phyloP scores from a whole-genome alignment of 2,797 vertebrate genomes.

The Carapus acus region DNA sequence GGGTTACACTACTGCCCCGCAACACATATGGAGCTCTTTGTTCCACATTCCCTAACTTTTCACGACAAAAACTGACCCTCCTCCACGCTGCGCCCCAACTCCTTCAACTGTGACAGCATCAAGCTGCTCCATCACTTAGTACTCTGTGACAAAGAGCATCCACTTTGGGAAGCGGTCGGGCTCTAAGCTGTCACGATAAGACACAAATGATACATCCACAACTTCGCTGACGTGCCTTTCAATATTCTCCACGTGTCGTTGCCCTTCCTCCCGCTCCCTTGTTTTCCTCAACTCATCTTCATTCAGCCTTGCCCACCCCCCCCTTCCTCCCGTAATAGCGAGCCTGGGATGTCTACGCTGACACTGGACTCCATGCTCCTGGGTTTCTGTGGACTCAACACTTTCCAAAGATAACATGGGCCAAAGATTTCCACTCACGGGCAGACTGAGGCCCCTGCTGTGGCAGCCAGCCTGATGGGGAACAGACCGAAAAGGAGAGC shows the following conservation, averaged over 20 bases:
- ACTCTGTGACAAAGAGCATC: constrained; percentile 25
- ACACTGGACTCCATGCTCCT: constrained; percentile 72
- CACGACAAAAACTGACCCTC: constrained; percentile 41
- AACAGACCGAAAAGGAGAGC: constrained; percentile 64
- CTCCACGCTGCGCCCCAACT: constrained; percentile 19
- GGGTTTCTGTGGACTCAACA: constrained; percentile 79
- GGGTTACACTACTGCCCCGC: constrained; percentile 61
- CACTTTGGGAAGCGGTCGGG: no score
- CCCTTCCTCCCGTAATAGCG: constrained; percentile 50
- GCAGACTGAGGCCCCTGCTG: constrained; percentile 69
- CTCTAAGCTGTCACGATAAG: no score
- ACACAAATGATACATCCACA: no score
- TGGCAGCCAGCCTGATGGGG: constrained; percentile 66
- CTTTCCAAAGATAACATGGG: constrained; percentile 86
- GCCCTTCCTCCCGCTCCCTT: constrained; percentile 12
- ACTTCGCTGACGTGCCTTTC: no score
- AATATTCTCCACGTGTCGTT: constrained; percentile 6
- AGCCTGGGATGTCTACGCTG: constrained; percentile 59
- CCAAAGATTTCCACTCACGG: constrained; percentile 70
- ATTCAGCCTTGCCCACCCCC: constrained; percentile 51
- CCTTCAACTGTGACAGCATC: constrained; percentile 33
- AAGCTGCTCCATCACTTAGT: constrained; percentile 21
- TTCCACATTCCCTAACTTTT: constrained; percentile 53
- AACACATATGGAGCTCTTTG: constrained; percentile 63
- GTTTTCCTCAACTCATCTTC: constrained; percentile 20